These are phyloP conservation scores for Lutra lutra DNA, from an alignment of 2,797 vertebrate species.

Conservation along the genomic window DNA sequence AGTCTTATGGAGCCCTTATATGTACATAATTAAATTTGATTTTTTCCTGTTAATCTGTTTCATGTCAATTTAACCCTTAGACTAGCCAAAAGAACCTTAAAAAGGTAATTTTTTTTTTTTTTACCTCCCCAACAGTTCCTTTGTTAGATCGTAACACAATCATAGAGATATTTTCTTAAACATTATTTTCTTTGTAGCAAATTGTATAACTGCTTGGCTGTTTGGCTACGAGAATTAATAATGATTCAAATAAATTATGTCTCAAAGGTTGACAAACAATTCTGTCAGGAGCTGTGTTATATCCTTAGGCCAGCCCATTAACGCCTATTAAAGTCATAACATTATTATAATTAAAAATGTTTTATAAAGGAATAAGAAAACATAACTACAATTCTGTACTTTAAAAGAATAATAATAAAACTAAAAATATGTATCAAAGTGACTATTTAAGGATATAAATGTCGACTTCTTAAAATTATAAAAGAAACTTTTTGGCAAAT, in stretches of 20 bases:
- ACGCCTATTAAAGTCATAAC: background rate
- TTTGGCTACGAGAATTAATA: background rate
- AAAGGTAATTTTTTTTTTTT: background rate
- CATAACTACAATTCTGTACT: background rate
- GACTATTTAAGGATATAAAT: background rate
- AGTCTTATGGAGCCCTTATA: background rate
- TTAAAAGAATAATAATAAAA: slow-evolving; percentile 11
- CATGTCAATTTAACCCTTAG: background rate
- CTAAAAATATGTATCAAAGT: background rate
- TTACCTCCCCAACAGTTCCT: background rate
- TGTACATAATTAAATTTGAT: background rate
- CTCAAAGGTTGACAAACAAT: background rate
- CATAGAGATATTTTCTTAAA: background rate
- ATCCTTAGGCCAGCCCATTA: background rate
- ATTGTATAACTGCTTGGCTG: background rate
- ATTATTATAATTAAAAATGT: background rate
- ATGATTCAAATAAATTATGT: slow-evolving; percentile 8
- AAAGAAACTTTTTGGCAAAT: background rate
- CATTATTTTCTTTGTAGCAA: background rate
- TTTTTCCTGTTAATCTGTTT: background rate
- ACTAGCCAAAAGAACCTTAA: background rate
- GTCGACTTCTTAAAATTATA: background rate
- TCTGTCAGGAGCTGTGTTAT: background rate
- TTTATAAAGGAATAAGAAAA: background rate
- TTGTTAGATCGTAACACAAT: slow-evolving; percentile 23